Evolutionary conservation across 2,113 vertebrate genomes (phyloP).

Genomic region (Calonectris borealis): DNA sequence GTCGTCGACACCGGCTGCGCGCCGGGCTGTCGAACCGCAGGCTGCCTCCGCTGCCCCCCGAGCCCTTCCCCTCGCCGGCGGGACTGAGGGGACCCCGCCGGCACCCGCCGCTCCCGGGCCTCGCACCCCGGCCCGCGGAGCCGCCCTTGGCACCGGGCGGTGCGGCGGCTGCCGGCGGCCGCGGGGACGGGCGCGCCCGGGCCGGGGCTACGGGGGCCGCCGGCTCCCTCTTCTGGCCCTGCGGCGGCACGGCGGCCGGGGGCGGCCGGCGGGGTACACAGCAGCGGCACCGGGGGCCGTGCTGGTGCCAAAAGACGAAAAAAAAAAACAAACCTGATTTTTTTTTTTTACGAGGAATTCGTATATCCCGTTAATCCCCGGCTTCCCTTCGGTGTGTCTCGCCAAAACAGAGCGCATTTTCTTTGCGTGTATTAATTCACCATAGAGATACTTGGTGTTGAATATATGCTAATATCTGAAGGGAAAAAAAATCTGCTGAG

Average conservation of each 20-base stretch:
- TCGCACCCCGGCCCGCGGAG: not conserved
- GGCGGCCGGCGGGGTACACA: too few relatives aligned
- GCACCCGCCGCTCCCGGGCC: fast-evolving
- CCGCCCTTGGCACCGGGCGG: too few relatives aligned
- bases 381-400: not conserved
- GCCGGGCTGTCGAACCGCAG: not conserved
- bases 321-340: not conserved
- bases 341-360: not conserved
- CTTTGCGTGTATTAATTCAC: not conserved
- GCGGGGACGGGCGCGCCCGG: too few relatives aligned
- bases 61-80: fast-evolving
- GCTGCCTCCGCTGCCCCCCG: too few relatives aligned
- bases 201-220: too few relatives aligned
- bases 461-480: not conserved
- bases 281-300: not conserved
- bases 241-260: too few relatives aligned
- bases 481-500: not conserved
- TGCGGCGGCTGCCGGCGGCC: too few relatives aligned
- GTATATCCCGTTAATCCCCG: fast-evolving
- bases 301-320: not conserved
- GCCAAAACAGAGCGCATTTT: not conserved
- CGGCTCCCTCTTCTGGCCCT: too few relatives aligned
- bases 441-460: not conserved
- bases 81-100: too few relatives aligned
- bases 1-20: fast-evolving